Percentiles rank a stretch among this genome's conserved stretches.
phyloP scores from a whole-genome alignment of 2,113 vertebrate genomes.

The Typhlomys cinereus region DNA sequence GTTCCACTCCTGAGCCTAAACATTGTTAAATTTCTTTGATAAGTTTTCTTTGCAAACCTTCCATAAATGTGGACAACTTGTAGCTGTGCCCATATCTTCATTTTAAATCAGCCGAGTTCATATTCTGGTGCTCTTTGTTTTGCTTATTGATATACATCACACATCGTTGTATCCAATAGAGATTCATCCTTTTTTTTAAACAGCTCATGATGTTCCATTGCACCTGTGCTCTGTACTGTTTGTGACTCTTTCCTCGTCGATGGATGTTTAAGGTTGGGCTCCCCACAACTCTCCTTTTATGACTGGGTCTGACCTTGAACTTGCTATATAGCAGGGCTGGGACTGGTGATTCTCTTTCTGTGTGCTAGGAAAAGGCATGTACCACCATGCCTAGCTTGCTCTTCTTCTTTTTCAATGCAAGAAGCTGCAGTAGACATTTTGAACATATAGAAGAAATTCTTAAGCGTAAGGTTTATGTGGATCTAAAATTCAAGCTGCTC shows the following conservation, averaged over 20 bases:
- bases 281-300: not conserved
- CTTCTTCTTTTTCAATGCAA: not conserved
- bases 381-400: not conserved
- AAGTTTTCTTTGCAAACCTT: not conserved
- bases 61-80: not conserved
- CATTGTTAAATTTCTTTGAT: not conserved
- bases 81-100: not conserved
- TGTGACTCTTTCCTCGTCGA: not conserved
- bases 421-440: not conserved
- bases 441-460: not conserved
- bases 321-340: not conserved
- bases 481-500: not conserved
- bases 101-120: not conserved
- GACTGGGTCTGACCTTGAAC: not conserved
- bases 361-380: not conserved
- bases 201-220: not conserved
- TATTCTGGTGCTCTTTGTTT: not conserved
- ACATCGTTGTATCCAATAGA: not conserved
- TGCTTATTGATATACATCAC: not conserved
- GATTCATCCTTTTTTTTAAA: not conserved
- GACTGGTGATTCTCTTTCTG: not conserved
- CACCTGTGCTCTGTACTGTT: not conserved
- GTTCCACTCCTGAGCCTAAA: not conserved
- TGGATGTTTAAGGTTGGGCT: not conserved
- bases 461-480: not conserved